A percentile compares a stretch with the other conserved stretches of the same genome.
Evolutionary conservation across 1,140 invertebrate genomes (phyloP).

Genomic region (Drosophila auraria): DNA sequence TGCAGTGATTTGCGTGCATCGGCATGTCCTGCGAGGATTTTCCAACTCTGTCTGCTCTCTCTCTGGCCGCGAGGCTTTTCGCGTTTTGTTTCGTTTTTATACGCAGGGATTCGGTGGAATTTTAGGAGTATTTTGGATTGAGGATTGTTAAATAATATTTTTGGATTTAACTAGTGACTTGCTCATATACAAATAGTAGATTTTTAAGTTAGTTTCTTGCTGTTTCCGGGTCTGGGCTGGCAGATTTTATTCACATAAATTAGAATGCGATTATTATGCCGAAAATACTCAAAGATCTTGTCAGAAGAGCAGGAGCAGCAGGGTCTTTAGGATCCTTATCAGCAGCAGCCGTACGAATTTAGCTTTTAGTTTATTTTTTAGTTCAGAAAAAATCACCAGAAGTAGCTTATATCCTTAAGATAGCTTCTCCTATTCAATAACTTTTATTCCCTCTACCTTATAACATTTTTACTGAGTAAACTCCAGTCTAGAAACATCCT

Average conservation of each 20-base stretch:
- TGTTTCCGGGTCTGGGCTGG: neutral
- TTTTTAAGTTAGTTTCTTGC: neutral
- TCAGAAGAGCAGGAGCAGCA: no score
- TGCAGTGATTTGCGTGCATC: slow-evolving; percentile 76
- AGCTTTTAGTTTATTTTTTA: no score
- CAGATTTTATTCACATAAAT: neutral
- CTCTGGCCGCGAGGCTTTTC: slow-evolving; percentile 26
- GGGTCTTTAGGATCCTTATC: no score
- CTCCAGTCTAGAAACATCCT: neutral
- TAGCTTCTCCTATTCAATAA: neutral
- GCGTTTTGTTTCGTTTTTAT: slow-evolving; percentile 18
- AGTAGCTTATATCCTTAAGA: no score
- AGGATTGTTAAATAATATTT: neutral
- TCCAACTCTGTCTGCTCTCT: neutral
- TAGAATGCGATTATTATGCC: no score
- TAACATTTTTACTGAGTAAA: neutral
- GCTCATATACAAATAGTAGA: neutral
- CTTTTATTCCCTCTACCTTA: neutral
- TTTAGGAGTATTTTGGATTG: neutral
- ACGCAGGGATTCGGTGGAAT: neutral
- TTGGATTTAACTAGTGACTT: no score
- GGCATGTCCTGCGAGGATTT: slow-evolving; percentile 63
- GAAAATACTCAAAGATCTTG: no score
- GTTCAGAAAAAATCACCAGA: no score
- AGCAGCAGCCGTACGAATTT: no score